phyloP scores from a whole-genome alignment of 2,888 invertebrate genomes.

The Torymus texanus region DNA sequence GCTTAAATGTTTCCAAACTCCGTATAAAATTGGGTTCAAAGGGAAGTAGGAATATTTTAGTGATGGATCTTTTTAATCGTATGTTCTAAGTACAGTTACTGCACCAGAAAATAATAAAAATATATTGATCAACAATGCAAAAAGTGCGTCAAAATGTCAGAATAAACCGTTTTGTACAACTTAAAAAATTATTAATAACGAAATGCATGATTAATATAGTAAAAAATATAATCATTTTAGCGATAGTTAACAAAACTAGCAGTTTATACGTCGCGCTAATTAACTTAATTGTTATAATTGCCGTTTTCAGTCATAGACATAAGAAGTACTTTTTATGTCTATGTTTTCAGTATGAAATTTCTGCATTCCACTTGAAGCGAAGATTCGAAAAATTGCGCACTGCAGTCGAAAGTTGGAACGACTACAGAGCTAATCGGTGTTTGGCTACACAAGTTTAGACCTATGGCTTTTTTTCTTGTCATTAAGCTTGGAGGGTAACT shows the following conservation, averaged over 20 bases:
- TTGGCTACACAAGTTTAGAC: conserved; percentile 43
- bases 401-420: conserved; percentile 16
- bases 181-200: background rate
- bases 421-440: conserved; percentile 46
- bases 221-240: conserved; percentile 3
- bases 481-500: conserved; percentile 59
- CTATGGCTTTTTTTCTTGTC: conserved; percentile 31
- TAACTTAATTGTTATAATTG: conserved; percentile 28
- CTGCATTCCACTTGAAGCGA: conserved; percentile 30
- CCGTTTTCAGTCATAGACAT: conserved; percentile 5
- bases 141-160: too few species aligned
- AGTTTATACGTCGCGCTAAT: conserved; percentile 34
- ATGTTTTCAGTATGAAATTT: conserved; percentile 25
- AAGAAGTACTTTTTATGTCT: too few species aligned
- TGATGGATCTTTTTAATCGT: conserved; percentile 2
- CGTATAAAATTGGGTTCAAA: conserved; percentile 32
- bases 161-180: too few species aligned
- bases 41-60: conserved; percentile 21
- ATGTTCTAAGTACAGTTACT: conserved; percentile 13
- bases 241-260: conserved; percentile 34
- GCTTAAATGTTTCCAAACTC: conserved; percentile 37
- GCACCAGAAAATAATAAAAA: conserved; percentile 11
- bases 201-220: background rate
- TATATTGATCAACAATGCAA: too few species aligned
- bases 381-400: conserved; percentile 16